Percentiles rank a stretch among this genome's conserved stretches.
These are phyloP conservation scores for Nephila pilipes DNA, from an alignment of 1,140 invertebrate genomes.

Conservation along the genomic window DNA sequence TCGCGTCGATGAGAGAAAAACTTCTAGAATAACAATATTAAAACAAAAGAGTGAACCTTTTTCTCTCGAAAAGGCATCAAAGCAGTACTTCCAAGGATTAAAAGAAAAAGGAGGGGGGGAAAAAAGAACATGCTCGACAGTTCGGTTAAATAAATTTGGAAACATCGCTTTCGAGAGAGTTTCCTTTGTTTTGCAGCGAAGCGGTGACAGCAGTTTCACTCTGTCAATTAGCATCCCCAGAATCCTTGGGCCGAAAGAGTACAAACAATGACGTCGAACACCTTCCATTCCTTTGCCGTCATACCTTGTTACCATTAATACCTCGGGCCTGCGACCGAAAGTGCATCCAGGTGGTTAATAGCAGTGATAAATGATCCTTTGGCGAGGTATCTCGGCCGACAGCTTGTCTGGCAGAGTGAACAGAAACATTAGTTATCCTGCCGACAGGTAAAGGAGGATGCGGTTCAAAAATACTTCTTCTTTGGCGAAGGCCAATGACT, in stretches of 20 bases:
- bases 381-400: conserved; percentile 68
- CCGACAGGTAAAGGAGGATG: conserved; percentile 58
- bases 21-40: neutral
- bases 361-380: conserved; percentile 65
- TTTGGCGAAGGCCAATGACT: conserved; percentile 72
- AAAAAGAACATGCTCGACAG: conserved; percentile 1
- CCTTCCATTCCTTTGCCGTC: conserved; percentile 43
- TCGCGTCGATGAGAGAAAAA: neutral
- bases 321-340: conserved; percentile 32
- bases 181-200: neutral
- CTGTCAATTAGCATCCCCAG: conserved; percentile 45
- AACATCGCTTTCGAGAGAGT: neutral
- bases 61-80: neutral
- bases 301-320: conserved; percentile 74
- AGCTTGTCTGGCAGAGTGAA: conserved; percentile 62
- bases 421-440: conserved; percentile 71
- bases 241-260: neutral
- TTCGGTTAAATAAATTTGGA: conserved; percentile 33
- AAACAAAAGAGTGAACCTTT: neutral
- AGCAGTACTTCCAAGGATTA: neutral
- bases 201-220: conserved; percentile 33
- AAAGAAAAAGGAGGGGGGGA: neutral
- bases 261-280: conserved; percentile 16
- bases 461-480: conserved; percentile 73
- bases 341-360: conserved; percentile 71